A percentile compares a stretch with the other conserved stretches of the same genome.
Conservation (phyloP, 2,113 vertebrate species). For the Phaethon lepturus region DNA sequence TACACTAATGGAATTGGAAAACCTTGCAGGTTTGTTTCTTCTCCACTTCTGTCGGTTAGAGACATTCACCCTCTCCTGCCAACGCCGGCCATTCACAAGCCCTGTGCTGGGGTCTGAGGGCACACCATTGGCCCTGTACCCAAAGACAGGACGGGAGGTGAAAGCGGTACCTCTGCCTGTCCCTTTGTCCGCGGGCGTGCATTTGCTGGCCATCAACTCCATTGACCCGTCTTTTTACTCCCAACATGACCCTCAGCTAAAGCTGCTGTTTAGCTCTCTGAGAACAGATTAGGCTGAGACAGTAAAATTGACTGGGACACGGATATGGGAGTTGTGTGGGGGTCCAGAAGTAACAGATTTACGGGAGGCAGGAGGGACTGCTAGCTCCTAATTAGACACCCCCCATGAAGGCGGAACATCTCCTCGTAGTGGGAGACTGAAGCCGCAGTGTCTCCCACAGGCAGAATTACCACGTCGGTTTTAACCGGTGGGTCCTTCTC, state of each 20-base stretch:
- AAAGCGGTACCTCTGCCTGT: neutral
- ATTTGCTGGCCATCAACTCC: neutral
- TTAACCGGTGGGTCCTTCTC: neutral
- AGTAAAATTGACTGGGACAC: neutral
- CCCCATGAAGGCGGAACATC: neutral
- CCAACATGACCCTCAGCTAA: neutral
- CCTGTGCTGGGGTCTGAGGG: accelerated
- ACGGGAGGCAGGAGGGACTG: neutral
- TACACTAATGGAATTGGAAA: neutral
- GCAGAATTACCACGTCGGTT: neutral
- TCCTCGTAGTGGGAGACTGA: neutral
- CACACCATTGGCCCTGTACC: accelerated
- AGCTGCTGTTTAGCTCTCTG: neutral
- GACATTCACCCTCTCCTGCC: accelerated
- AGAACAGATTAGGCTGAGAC: neutral
- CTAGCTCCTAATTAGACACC: neutral
- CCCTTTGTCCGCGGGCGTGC: accelerated
- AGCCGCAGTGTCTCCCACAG: accelerated
- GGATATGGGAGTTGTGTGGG: accelerated
- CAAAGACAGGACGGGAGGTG: neutral
- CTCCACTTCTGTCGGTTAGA: neutral
- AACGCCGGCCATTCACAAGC: accelerated
- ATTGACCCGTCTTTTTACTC: neutral
- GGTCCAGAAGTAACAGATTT: neutral
- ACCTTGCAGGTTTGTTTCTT: neutral